Evolutionary conservation across 2,888 invertebrate genomes (phyloP).

Genomic region (Euzetes globulus): DNA sequence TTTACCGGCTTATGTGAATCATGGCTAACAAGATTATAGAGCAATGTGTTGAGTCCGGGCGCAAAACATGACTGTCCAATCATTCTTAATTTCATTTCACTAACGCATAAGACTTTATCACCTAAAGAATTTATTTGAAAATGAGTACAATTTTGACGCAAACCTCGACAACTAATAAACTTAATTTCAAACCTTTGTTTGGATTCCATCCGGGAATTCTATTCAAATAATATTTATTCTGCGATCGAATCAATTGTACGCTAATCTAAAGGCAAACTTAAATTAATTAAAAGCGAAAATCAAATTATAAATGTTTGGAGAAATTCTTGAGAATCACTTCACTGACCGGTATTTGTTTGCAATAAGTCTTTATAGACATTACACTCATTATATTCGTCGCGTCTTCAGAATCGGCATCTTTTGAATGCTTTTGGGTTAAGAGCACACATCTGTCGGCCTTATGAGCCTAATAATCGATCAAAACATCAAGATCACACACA

Average conservation of each 20-base stretch:
- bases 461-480: slow-evolving; percentile 62
- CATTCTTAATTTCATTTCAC: slow-evolving; percentile 96
- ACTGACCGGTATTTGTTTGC: slow-evolving; percentile 83
- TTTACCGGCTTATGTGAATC: slow-evolving; percentile 89
- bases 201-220: slow-evolving; percentile 99
- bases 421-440: slow-evolving; percentile 98
- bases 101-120: slow-evolving; percentile 97
- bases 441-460: slow-evolving; percentile 99
- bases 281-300: slow-evolving; percentile 3
- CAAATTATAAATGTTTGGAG: neutral
- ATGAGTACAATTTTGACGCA: neutral
- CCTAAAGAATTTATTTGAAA: slow-evolving; percentile 46
- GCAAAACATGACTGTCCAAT: slow-evolving; percentile 99
- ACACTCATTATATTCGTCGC: slow-evolving; percentile 99
- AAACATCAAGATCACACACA: slow-evolving; percentile 41
- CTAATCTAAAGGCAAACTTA: slow-evolving; percentile 56
- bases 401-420: slow-evolving; percentile 99
- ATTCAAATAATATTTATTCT: slow-evolving; percentile 98
- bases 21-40: slow-evolving; percentile 99
- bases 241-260: slow-evolving; percentile 99
- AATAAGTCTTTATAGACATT: slow-evolving; percentile 99
- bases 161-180: neutral
- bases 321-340: slow-evolving; percentile 11
- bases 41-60: slow-evolving; percentile 99
- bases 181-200: slow-evolving; percentile 63